Percentiles rank a stretch among this genome's conserved stretches.
phyloP scores from a whole-genome alignment of 2,113 vertebrate species.

The Lepus europaeus region DNA sequence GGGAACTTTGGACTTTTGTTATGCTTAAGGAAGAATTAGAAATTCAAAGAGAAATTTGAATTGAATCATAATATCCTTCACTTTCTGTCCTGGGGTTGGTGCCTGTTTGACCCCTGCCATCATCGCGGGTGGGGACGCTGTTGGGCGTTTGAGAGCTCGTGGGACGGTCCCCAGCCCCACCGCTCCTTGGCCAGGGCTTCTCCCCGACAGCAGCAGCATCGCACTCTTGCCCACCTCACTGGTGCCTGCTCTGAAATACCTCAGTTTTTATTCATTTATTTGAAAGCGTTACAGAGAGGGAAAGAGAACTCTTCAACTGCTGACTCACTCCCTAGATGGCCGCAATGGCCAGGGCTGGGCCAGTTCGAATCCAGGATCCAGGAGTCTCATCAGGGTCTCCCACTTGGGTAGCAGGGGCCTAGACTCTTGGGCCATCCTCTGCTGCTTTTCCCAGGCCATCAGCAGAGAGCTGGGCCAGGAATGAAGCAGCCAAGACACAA shows the following conservation, averaged over 20 bases:
- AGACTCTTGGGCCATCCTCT: too few species aligned
- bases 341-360: too few species aligned
- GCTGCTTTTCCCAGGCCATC: too few species aligned
- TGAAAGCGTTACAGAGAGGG: too few species aligned
- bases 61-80: not conserved
- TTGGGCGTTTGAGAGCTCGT: not conserved
- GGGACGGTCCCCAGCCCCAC: rapidly evolving
- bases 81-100: not conserved
- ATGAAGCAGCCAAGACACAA: too few species aligned
- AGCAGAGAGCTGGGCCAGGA: too few species aligned
- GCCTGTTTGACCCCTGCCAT: not conserved
- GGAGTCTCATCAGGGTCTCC: too few species aligned
- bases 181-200: not conserved
- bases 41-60: slow-evolving; percentile 14
- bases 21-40: slow-evolving; percentile 50
- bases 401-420: too few species aligned
- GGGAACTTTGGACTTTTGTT: slow-evolving; percentile 17
- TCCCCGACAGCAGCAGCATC: not conserved
- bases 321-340: too few species aligned
- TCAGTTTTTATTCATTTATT: not conserved
- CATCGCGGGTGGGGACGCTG: too few species aligned
- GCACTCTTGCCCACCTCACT: not conserved
- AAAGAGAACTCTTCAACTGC: too few species aligned
- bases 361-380: too few species aligned
- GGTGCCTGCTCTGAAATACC: not conserved